Evolutionary conservation across 2,113 vertebrate species (phyloP), one percentile per base, ranked within the genome.

Genomic region (Erythrocercus mccallii): DNA sequence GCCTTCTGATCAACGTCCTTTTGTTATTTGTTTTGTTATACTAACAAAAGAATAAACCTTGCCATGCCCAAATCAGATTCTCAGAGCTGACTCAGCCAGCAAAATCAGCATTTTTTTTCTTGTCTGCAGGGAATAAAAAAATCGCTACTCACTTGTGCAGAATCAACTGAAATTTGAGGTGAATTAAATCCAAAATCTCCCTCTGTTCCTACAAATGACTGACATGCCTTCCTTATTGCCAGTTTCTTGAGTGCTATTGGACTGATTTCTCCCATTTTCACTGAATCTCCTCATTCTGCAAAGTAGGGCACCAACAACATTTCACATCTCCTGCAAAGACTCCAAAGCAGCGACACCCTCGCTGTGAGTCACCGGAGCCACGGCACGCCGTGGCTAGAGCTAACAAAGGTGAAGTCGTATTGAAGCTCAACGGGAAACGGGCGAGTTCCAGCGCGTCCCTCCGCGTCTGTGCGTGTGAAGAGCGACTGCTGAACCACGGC

Each of bases 181-280:
- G 92, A 96, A 96, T 91, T 91, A 95, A 88, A 96, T 94, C 94
- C 96, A 96, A 96, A 53, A 91, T 72, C 92, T 95, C 96, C 90
- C 95, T 96, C 96, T 96, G 94, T 94, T 96, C 90, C 71, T 90
- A 45, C 88, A 48, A 90, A 25, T 95, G 96, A 96, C 92, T 96
- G 96, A 96, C 95, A 82, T 88, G 78, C 92, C 79, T 95, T 44
- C 78, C 48, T 44, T 45, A 93, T 37, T 95, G 96, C 95, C 95
- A 95, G 88, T 68, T 96, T 95, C 96, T 93, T 96, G 96, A 96
- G 96, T 96, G 95, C 86, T 96, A 88, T 93, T 94, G 95, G 96
- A 95, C 94, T 5, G 78, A 53, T 60, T 85, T 79, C 92, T 85
- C 85, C 87, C 90, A 81, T 53, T 96, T 89, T 62, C 81, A 76